Conservation (phyloP, 2,888 invertebrate genomes). For the Amblyjoppa proteus region DNA sequence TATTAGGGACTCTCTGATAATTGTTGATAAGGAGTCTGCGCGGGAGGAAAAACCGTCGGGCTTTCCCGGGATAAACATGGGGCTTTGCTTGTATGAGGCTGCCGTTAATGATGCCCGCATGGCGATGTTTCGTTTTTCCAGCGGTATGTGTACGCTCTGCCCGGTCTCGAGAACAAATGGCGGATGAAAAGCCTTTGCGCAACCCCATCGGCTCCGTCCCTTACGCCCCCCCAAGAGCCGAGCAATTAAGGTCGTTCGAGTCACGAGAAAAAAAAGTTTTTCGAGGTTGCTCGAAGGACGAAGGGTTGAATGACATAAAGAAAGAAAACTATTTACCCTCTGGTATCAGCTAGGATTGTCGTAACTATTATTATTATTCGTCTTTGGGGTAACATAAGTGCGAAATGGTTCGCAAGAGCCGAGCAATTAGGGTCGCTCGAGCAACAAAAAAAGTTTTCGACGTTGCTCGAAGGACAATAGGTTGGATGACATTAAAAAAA, state of each 20-base stretch:
- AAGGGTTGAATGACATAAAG: constrained; percentile 26
- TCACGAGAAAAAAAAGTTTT: constrained; percentile 42
- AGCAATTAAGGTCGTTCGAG: constrained; percentile 50
- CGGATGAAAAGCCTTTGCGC: constrained; percentile 39
- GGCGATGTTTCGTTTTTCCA: constrained; percentile 66
- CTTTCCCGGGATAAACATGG: constrained; percentile 73
- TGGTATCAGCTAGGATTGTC: neutral
- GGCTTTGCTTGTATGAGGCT: constrained; percentile 76
- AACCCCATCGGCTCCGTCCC: neutral
- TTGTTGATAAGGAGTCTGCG: constrained; percentile 75
- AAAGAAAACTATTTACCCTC: constrained; percentile 11
- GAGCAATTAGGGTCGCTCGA: too few species aligned
- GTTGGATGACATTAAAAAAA: neutral
- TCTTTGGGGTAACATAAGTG: too few species aligned
- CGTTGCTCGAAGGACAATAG: neutral
- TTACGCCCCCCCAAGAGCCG: constrained; percentile 32
- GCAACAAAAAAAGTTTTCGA: neutral
- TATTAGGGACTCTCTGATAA: constrained; percentile 21
- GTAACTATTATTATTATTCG: neutral
- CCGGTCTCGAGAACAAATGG: constrained; percentile 79
- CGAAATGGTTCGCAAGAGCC: too few species aligned
- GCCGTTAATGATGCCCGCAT: constrained; percentile 83
- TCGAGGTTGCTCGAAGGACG: constrained; percentile 32
- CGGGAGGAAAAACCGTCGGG: constrained; percentile 48
- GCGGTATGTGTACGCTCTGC: constrained; percentile 45